Conservation (phyloP, 2,888 invertebrate genomes). For the Digitonthophagus gazella region DNA sequence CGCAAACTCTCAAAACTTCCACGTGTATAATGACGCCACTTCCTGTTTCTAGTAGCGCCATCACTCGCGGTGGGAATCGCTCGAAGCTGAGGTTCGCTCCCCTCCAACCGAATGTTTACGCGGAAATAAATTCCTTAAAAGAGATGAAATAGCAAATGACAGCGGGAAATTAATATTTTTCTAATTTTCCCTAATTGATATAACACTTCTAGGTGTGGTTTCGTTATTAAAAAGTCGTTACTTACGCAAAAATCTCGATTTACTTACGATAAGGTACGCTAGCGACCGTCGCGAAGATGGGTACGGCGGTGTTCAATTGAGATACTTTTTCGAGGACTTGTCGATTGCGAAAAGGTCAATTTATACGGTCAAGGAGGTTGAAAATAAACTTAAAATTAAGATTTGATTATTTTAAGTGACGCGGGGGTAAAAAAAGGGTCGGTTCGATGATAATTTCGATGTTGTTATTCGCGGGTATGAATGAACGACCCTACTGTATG, state of each 20-base stretch:
- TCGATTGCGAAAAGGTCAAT: constrained; percentile 10
- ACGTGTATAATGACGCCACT: constrained; percentile 34
- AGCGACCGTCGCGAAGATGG: constrained; percentile 14
- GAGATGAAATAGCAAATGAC: constrained; percentile 18
- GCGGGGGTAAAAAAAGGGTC: constrained; percentile 7
- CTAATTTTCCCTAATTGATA: neutral
- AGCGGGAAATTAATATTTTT: constrained; percentile 19
- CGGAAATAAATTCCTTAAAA: constrained; percentile 18
- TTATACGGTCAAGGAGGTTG: constrained; percentile 13
- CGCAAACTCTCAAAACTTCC: constrained; percentile 23
- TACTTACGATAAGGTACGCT: constrained; percentile 16
- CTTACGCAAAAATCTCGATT: constrained; percentile 16
- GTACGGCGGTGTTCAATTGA: constrained; percentile 21
- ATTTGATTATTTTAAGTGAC: constrained; percentile 13
- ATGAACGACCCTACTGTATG: constrained; percentile 45
- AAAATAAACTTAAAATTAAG: neutral
- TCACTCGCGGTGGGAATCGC: constrained; percentile 26
- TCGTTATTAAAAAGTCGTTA: constrained; percentile 7
- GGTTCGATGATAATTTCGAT: constrained; percentile 8
- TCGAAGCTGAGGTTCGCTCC: constrained; percentile 22
- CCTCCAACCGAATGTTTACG: constrained; percentile 17
- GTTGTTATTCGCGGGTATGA: constrained; percentile 36
- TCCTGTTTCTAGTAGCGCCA: constrained; percentile 28
- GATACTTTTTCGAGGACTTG: constrained; percentile 17
- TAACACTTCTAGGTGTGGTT: neutral